Conservation (phyloP, 2,888 invertebrate species). For the Parnassius smintheus region DNA sequence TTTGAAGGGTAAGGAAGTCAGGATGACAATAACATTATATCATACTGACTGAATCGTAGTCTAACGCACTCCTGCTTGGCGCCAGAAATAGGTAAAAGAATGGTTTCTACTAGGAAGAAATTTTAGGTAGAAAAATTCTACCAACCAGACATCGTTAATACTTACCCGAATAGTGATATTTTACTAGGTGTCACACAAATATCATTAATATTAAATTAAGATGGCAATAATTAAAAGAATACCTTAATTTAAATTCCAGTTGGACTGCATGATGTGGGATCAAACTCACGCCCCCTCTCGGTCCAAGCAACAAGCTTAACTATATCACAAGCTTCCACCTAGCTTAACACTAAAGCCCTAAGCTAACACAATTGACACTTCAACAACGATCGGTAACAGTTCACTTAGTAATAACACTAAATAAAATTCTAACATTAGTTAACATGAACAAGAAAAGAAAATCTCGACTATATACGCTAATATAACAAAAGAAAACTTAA, state of each 20-base stretch:
- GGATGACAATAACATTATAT: too few species aligned
- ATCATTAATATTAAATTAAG: too few species aligned
- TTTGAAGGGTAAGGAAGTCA: too few species aligned
- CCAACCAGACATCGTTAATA: too few species aligned
- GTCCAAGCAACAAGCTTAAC: slow-evolving; percentile 56
- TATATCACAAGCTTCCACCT: slow-evolving; percentile 79
- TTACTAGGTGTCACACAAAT: too few species aligned
- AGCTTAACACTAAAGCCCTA: slow-evolving; percentile 74
- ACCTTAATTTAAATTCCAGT: slow-evolving; percentile 42
- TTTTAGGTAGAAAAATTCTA: too few species aligned
- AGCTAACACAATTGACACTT: slow-evolving; percentile 73
- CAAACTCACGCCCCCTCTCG: slow-evolving; percentile 49
- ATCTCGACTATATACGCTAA: slow-evolving; percentile 64
- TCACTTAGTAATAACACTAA: slow-evolving; percentile 60
- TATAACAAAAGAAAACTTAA: slow-evolving; percentile 49
- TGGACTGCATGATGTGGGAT: slow-evolving; percentile 38
- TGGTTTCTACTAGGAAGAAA: too few species aligned
- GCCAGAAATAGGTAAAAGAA: too few species aligned
- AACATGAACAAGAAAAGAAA: slow-evolving; percentile 68
- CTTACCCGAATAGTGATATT: too few species aligned
- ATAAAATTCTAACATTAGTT: slow-evolving; percentile 78
- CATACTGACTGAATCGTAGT: too few species aligned
- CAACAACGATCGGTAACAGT: slow-evolving; percentile 72
- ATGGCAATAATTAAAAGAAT: not conserved
- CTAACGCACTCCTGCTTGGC: too few species aligned